phyloP scores from a whole-genome alignment of 1,140 invertebrate species.

The Reticulitermes speratus region DNA sequence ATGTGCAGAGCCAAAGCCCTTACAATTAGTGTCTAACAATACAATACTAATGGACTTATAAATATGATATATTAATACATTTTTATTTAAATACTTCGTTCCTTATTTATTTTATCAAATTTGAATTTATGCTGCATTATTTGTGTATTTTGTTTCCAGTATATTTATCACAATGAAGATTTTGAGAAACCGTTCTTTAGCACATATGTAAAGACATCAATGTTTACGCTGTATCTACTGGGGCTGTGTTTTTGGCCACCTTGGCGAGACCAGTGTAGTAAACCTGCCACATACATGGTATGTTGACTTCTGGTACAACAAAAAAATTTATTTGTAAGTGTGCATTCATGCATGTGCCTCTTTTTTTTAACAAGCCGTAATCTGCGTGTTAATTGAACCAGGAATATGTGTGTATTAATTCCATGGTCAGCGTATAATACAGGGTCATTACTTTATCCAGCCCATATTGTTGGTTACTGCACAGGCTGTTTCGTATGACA shows the following conservation, averaged over 20 bases:
- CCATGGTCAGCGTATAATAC: too few relatives aligned
- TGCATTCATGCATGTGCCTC: neutral
- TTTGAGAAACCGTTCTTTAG: conserved; percentile 87
- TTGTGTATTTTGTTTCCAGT: conserved; percentile 57
- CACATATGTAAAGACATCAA: conserved; percentile 83
- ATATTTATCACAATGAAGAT: conserved; percentile 74
- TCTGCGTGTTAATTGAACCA: too few relatives aligned
- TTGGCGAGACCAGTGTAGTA: conserved; percentile 75
- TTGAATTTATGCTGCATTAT: too few relatives aligned
- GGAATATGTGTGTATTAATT: too few relatives aligned
- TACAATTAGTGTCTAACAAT: too few relatives aligned
- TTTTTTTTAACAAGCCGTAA: neutral
- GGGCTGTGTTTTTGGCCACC: conserved; percentile 79
- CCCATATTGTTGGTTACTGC: too few relatives aligned
- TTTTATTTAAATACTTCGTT: neutral
- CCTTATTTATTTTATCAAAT: too few relatives aligned
- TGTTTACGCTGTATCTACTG: conserved; percentile 82
- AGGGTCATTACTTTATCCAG: too few relatives aligned
- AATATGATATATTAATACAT: neutral
- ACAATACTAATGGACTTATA: too few relatives aligned
- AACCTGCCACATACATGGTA: conserved; percentile 65
- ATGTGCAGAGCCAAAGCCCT: too few relatives aligned
- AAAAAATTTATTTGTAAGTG: neutral
- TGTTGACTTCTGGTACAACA: conserved; percentile 22
- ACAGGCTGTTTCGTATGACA: too few relatives aligned